Percentiles rank a stretch among this genome's conserved stretches.
Conservation (phyloP, 2,113 vertebrate genomes). For the Lethenteron camtschaticum region DNA sequence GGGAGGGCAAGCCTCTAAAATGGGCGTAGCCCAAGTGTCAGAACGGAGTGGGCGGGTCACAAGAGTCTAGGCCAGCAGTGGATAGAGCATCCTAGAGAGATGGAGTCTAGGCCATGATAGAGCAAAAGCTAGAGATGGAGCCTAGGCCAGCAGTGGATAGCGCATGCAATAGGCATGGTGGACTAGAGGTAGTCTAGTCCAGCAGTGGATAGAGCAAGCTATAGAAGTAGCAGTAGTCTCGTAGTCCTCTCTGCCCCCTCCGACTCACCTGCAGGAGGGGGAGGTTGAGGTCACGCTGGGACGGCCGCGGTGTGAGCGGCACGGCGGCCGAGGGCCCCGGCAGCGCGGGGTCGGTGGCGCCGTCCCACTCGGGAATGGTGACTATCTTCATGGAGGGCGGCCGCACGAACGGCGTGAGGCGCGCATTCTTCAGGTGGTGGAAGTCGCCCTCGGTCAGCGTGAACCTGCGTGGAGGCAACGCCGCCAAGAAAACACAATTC, state of each 20-base stretch:
- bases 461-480: conserved; percentile 31
- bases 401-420: conserved; percentile 46
- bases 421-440: conserved; percentile 85
- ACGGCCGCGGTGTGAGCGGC: conserved; percentile 15
- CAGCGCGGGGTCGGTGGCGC: conserved; percentile 34
- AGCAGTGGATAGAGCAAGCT: too few relatives aligned
- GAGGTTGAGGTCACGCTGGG: conserved; percentile 18
- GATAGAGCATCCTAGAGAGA: too few relatives aligned
- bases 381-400: conserved; percentile 47
- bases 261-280: conserved; percentile 72
- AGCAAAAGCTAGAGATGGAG: too few relatives aligned
- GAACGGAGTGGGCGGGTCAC: too few relatives aligned
- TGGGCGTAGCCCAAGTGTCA: too few relatives aligned
- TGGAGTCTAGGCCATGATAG: too few relatives aligned
- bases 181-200: too few relatives aligned
- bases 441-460: conserved; percentile 90
- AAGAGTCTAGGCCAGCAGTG: too few relatives aligned
- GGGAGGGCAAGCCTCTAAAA: too few relatives aligned
- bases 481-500: not conserved
- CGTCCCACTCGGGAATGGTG: conserved; percentile 85
- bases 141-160: too few relatives aligned
- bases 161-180: too few relatives aligned
- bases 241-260: not conserved
- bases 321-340: conserved; percentile 26
- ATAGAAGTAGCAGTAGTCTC: too few relatives aligned